These are phyloP conservation scores for Aphelocoma californica DNA, from an alignment of 2,797 vertebrate genomes.

Conservation along the genomic window DNA sequence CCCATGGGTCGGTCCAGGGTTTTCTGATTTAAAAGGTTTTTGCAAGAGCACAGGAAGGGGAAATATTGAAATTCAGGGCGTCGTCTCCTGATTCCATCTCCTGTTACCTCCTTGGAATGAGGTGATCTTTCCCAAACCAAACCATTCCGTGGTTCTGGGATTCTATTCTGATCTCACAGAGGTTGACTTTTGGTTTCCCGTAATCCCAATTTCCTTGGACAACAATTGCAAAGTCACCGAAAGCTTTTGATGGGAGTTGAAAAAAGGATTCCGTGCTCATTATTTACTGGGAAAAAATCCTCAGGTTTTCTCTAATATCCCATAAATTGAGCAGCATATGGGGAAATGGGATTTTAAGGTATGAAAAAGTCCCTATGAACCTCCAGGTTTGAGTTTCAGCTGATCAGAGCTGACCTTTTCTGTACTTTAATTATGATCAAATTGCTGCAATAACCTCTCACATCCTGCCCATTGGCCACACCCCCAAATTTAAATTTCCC, in stretches of 20 bases:
- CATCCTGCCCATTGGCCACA: rapidly evolving
- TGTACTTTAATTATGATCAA: background rate
- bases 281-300: background rate
- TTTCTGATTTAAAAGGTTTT: background rate
- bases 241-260: background rate
- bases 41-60: background rate
- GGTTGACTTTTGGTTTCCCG: background rate
- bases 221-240: background rate
- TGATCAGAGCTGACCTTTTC: background rate
- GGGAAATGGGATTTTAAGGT: background rate
- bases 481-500: background rate
- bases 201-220: background rate
- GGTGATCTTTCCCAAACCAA: background rate
- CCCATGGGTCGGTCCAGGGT: rapidly evolving
- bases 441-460: rapidly evolving
- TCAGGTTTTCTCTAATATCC: background rate
- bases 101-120: background rate
- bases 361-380: background rate
- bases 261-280: background rate
- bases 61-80: background rate
- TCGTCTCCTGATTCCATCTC: background rate
- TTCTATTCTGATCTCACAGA: background rate
- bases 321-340: background rate
- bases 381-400: background rate
- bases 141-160: background rate